Evolutionary conservation across 2,113 vertebrate species (phyloP), one percentile per base, ranked within the genome.

Genomic region (Herpetotheres cachinnans): DNA sequence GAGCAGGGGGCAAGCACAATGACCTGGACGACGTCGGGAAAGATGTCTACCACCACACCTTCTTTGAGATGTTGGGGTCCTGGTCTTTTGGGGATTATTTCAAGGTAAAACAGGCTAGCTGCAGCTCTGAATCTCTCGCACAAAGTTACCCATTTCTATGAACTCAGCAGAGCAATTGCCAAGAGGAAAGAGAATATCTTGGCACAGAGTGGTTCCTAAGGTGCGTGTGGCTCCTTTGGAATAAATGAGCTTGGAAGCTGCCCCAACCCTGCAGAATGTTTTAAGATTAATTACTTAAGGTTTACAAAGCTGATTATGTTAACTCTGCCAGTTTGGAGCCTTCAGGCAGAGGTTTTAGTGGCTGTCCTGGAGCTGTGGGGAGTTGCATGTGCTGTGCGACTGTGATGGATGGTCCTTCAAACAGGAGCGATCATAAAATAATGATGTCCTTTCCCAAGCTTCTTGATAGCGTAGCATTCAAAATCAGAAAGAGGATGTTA

Each of bases 1-100:
- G 99, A 32, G 99, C 99, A 9, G 99, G 99, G 16, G 99, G 99
- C 56, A 99, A 99, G 89, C 99, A 99, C 98, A 99, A 99, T 0
- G 99, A 99, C 96, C 98, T 99, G 93, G 99, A 99, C 1, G 99
- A 99, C 0, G 99, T 99, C 34, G 99, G 99, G n/a, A 99, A 99
- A 90, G 99, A 99, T 36, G 99, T 99, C 80, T 99, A 99, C 95
- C 99, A 99, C 81, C 99, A 99, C 97, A 99, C 99, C 66, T 99
- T 99, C 98, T 99, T 99, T 5, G 99, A 99, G 98, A 99, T 99
- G 99, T 78, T 99, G 98, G 99, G 99, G 6, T 99, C 99, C 84
- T 99, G 99, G 99, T 99, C 99, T 83, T 99, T 99, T 74, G 99
- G 99, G 30, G 99, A 99, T 98, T 99, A 99, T 93, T 99, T 99